phyloP scores from a whole-genome alignment of 2,888 invertebrate species.

The Spodoptera exigua region DNA sequence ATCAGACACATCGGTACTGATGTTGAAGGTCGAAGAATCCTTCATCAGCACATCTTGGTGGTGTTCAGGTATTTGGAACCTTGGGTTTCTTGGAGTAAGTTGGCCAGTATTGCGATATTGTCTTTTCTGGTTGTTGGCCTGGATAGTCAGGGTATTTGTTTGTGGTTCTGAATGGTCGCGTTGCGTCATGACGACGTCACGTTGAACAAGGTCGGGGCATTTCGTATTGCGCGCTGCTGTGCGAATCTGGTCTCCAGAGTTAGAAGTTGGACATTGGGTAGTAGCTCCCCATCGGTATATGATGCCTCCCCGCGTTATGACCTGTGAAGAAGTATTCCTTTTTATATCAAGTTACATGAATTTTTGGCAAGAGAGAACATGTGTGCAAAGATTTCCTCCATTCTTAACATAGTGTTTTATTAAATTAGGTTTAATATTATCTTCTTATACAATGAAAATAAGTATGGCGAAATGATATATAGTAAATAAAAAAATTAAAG shows the following conservation, averaged over 20 bases:
- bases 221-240: conserved; percentile 68
- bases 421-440: no score
- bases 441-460: no score
- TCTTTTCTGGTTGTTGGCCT: neutral
- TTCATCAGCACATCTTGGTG: conserved; percentile 29
- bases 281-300: conserved; percentile 86
- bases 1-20: conserved; percentile 68
- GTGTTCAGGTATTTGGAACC: neutral
- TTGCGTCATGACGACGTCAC: conserved; percentile 24
- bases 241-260: conserved; percentile 67
- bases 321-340: conserved; percentile 61
- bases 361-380: no score
- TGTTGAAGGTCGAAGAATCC: conserved; percentile 8
- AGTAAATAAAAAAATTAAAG: no score
- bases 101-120: neutral
- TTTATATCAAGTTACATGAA: neutral
- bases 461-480: no score
- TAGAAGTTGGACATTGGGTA: conserved; percentile 80
- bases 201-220: conserved; percentile 59
- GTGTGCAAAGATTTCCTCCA: no score
- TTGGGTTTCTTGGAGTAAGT: neutral
- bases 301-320: conserved; percentile 83
- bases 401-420: no score
- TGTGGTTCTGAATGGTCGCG: conserved; percentile 3
- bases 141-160: neutral